phyloP scores from a whole-genome alignment of 2,113 vertebrate species.

The Mixornis gularis region DNA sequence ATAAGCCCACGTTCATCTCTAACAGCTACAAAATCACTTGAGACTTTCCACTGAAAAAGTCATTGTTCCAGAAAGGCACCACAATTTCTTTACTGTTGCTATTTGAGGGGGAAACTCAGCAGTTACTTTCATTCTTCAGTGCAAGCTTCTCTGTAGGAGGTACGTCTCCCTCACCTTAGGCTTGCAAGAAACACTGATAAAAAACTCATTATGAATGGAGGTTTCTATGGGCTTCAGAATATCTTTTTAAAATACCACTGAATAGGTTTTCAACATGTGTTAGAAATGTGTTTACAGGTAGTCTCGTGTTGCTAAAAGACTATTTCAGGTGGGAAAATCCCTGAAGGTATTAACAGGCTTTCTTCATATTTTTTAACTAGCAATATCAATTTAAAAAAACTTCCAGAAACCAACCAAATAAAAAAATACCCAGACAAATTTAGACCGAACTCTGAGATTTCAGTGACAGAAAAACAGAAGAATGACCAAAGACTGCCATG shows the following conservation, averaged over 20 bases:
- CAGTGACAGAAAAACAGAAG: background rate
- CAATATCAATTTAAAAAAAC: background rate
- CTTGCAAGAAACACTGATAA: background rate
- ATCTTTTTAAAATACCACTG: background rate
- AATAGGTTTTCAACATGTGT: background rate
- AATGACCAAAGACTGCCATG: background rate
- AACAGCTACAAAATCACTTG: background rate
- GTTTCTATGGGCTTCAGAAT: background rate
- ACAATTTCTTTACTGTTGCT: background rate
- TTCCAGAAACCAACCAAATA: background rate
- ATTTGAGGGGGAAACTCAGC: background rate
- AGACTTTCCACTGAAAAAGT: background rate
- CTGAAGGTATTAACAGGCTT: slow-evolving; percentile 3
- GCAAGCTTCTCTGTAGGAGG: background rate
- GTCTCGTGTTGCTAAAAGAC: background rate
- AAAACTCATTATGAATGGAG: background rate
- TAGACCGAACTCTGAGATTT: background rate
- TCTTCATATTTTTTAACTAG: background rate
- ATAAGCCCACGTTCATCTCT: background rate
- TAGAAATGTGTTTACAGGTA: slow-evolving; percentile 8
- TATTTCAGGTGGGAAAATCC: slow-evolving; percentile 7
- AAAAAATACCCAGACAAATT: background rate
- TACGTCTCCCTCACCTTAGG: background rate
- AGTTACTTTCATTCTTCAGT: background rate
- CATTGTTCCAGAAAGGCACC: background rate